These are phyloP conservation scores for Pandemis cinnamomeana DNA, from an alignment of 2,888 invertebrate species.

Conservation along the genomic window DNA sequence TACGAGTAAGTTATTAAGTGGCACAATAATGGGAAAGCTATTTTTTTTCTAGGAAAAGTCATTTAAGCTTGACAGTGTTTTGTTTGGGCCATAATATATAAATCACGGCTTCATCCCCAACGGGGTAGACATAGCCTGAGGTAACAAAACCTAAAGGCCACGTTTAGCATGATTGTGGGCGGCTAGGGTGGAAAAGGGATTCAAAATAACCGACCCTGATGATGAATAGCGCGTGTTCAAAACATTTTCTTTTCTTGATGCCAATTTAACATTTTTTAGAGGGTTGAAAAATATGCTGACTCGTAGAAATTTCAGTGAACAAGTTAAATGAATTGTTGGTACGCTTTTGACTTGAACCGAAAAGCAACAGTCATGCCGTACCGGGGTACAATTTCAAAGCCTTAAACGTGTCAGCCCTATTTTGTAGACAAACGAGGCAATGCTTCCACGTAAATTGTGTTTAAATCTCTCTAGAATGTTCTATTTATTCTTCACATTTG, in stretches of 20 bases:
- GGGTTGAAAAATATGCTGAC: conserved; percentile 6
- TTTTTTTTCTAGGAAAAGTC: no score
- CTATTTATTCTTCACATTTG: not conserved
- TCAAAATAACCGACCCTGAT: not conserved
- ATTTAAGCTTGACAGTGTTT: no score
- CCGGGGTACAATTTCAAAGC: conserved; percentile 68
- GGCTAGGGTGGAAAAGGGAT: no score
- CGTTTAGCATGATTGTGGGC: no score
- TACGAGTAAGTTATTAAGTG: no score
- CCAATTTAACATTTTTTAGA: not conserved
- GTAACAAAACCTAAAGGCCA: no score
- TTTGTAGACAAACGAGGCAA: conserved; percentile 45
- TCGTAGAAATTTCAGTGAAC: not conserved
- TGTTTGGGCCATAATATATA: no score
- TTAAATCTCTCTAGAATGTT: conserved; percentile 29
- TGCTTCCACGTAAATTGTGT: conserved; percentile 22
- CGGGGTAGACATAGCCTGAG: no score
- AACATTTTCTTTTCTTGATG: not conserved
- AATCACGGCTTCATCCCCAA: no score
- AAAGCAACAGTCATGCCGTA: conserved; percentile 42
- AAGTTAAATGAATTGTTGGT: conserved; percentile 1
- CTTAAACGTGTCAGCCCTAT: conserved; percentile 60
- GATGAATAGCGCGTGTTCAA: not conserved
- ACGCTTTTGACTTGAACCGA: conserved; percentile 41
- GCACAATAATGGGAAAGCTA: no score